Evolutionary conservation across 2,888 invertebrate genomes (phyloP).

Genomic region (Myopa testacea): DNA sequence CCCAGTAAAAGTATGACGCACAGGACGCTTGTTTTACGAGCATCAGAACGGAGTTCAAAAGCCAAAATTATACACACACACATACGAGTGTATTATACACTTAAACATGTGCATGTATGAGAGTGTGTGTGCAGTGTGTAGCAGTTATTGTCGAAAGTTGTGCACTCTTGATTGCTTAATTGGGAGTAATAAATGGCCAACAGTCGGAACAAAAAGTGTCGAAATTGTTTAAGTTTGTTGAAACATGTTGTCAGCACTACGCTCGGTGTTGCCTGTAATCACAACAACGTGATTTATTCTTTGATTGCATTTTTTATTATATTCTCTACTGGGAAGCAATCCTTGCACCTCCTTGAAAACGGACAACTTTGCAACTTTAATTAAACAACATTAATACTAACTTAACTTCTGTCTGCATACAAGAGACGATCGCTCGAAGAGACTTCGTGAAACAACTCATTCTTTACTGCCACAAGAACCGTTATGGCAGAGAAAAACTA

Average conservation of each 20-base stretch:
- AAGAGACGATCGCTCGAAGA: no score
- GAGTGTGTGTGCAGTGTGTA: conserved; percentile 22
- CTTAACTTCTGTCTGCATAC: no score
- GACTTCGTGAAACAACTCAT: no score
- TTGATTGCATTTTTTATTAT: no score
- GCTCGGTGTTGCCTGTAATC: neutral
- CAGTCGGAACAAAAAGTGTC: neutral
- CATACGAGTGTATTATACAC: conserved; percentile 13
- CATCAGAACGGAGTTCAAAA: neutral
- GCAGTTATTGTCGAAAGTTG: conserved; percentile 7
- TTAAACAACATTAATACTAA: no score
- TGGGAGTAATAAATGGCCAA: conserved; percentile 10
- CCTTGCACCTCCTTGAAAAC: no score
- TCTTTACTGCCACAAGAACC: no score
- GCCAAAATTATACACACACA: conserved; percentile 17
- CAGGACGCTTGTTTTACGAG: no score
- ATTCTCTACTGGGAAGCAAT: no score
- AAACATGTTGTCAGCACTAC: neutral
- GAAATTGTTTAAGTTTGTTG: neutral
- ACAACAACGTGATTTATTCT: neutral
- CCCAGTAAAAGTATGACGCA: no score
- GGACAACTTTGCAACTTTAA: no score
- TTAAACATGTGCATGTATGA: conserved; percentile 25
- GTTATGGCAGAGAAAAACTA: no score
- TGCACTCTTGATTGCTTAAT: conserved; percentile 19